phyloP scores from a whole-genome alignment of 1,140 invertebrate genomes.

The Lethocerus indicus region DNA sequence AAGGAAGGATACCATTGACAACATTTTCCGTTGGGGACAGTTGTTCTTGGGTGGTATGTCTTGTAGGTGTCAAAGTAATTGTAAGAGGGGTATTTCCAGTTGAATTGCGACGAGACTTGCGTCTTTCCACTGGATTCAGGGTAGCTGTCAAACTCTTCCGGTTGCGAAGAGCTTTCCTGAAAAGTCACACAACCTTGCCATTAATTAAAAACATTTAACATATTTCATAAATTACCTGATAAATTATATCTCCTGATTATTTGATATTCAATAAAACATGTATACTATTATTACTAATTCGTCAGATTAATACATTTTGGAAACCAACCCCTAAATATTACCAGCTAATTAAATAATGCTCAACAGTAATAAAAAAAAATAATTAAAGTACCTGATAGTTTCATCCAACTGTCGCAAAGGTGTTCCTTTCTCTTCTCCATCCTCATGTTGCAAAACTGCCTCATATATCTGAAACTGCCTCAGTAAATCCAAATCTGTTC shows the following conservation, averaged over 20 bases:
- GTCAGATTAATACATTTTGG: too few relatives aligned
- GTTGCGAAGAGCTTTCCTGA: slow-evolving; percentile 54
- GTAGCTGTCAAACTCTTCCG: slow-evolving; percentile 35
- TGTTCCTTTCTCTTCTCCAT: slow-evolving; percentile 55
- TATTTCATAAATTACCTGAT: too few relatives aligned
- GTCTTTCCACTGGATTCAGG: slow-evolving; percentile 41
- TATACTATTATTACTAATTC: too few relatives aligned
- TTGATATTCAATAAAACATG: too few relatives aligned
- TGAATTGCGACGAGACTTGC: slow-evolving; percentile 59
- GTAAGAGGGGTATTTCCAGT: slow-evolving; percentile 39
- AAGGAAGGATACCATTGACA: too few relatives aligned
- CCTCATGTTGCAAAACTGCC: slow-evolving; percentile 78
- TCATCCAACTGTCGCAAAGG: slow-evolving; percentile 60
- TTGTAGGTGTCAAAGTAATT: slow-evolving; percentile 11
- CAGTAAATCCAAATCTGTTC: slow-evolving; percentile 81
- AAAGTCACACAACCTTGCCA: slow-evolving; percentile 17
- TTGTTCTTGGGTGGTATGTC: too few relatives aligned
- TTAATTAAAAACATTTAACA: too few relatives aligned
- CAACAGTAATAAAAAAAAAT: too few relatives aligned
- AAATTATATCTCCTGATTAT: too few relatives aligned
- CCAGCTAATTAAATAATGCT: too few relatives aligned
- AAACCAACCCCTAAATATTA: too few relatives aligned
- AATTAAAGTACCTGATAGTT: slow-evolving; percentile 38
- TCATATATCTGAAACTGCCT: slow-evolving; percentile 93
- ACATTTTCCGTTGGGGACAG: too few relatives aligned